phyloP scores from a whole-genome alignment of 1,140 invertebrate genomes.

The Lepidurus couesii region DNA sequence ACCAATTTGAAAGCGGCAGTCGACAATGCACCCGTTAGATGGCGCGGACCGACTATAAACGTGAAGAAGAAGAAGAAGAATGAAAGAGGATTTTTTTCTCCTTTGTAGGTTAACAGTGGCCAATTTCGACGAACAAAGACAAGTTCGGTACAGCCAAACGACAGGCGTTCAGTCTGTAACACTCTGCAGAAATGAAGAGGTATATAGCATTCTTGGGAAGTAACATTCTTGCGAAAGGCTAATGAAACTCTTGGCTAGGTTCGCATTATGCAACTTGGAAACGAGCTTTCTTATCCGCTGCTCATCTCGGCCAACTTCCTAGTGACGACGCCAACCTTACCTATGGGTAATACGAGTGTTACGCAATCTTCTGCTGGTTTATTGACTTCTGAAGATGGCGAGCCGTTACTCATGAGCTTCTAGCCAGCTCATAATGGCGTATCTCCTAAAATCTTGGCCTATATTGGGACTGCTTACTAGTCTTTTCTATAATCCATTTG shows the following conservation, averaged over 20 bases:
- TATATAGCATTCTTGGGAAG: constrained; percentile 41
- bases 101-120: constrained; percentile 54
- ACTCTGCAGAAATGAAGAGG: constrained; percentile 59
- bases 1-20: no score
- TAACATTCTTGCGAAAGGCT: constrained; percentile 33
- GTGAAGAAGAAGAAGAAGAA: no score
- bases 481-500: neutral
- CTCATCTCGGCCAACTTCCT: constrained; percentile 64
- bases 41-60: no score
- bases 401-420: neutral
- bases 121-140: constrained; percentile 59
- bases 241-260: constrained; percentile 44
- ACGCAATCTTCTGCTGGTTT: neutral
- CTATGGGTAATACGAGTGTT: constrained; percentile 12
- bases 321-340: constrained; percentile 51
- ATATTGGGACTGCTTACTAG: neutral
- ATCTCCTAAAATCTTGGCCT: neutral
- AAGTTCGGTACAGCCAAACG: constrained; percentile 55
- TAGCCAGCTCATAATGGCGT: neutral
- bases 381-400: neutral
- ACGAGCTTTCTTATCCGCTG: constrained; percentile 58
- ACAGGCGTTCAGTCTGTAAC: constrained; percentile 55
- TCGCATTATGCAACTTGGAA: constrained; percentile 56
- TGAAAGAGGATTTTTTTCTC: no score
- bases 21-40: no score